A percentile compares a stretch with the other conserved stretches of the same genome.
Evolutionary conservation across 2,888 invertebrate species (phyloP).

Genomic region (Tipula unca): DNA sequence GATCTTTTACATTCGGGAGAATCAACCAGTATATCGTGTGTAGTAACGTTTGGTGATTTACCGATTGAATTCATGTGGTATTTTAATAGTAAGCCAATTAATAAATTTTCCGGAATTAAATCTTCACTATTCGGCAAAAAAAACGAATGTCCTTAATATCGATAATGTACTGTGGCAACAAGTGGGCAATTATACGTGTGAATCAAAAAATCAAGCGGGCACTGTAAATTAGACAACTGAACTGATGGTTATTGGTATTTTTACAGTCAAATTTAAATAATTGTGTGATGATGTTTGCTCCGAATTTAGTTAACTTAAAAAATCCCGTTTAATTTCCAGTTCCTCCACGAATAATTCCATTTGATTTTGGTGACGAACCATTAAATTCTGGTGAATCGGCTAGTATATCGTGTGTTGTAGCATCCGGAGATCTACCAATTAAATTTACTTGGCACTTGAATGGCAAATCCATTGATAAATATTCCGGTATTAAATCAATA

Average conservation of each 20-base stretch:
- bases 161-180: constrained; percentile 54
- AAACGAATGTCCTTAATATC: constrained; percentile 58
- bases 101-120: constrained; percentile 46
- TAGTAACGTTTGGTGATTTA: constrained; percentile 45
- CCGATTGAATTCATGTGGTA: constrained; percentile 50
- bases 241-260: constrained; percentile 62
- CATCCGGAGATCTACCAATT: constrained; percentile 49
- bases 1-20: constrained; percentile 37
- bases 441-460: constrained; percentile 50
- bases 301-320: not conserved
- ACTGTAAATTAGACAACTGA: constrained; percentile 56
- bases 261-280: constrained; percentile 33
- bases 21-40: constrained; percentile 43
- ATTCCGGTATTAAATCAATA: constrained; percentile 29
- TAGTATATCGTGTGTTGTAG: constrained; percentile 43
- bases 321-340: constrained; percentile 45
- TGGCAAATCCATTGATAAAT: constrained; percentile 35
- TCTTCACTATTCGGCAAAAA: constrained; percentile 46
- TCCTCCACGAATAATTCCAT: constrained; percentile 65
- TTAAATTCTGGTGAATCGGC: constrained; percentile 27
- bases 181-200: constrained; percentile 57
- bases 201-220: constrained; percentile 64
- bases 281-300: constrained; percentile 19
- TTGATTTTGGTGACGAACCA: constrained; percentile 63
- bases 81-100: constrained; percentile 44